These are phyloP conservation scores for Pseudopleuronectes americanus DNA, from an alignment of 2,797 vertebrate genomes.

Conservation along the genomic window DNA sequence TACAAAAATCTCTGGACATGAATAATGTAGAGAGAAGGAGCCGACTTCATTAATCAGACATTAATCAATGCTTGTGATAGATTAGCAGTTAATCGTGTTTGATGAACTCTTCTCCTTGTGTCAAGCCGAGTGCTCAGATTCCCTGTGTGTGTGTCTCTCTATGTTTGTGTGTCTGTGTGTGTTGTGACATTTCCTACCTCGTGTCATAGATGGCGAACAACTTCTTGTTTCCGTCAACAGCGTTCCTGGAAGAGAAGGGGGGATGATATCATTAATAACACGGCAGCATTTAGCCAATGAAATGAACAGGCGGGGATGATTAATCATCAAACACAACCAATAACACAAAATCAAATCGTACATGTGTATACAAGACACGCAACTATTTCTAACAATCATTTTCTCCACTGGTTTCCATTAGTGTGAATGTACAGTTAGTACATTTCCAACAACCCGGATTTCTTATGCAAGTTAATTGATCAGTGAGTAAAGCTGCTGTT, in stretches of 20 bases:
- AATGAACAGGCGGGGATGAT: no score
- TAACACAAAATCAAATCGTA: not conserved
- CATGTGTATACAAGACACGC: not conserved
- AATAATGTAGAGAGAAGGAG: constrained; percentile 34
- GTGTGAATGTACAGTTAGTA: no score
- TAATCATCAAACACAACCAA: no score
- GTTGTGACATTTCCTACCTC: constrained; percentile 82
- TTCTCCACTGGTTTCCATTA: no score
- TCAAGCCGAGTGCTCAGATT: not conserved
- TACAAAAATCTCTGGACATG: constrained; percentile 72
- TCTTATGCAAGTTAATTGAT: not conserved
- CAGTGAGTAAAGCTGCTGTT: not conserved
- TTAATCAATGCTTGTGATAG: constrained; percentile 46
- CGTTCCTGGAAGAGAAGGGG: constrained; percentile 87
- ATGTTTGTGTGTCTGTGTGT: not conserved
- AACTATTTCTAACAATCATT: no score
- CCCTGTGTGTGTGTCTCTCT: not conserved
- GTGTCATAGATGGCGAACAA: constrained; percentile 95
- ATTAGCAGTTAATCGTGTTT: constrained; percentile 29
- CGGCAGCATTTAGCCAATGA: constrained; percentile 11
- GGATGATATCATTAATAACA: constrained; percentile 29
- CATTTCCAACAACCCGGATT: not conserved
- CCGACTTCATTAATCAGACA: constrained; percentile 45
- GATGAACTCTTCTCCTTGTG: constrained; percentile 11
- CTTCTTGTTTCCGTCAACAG: constrained; percentile 94